Conservation (phyloP, 2,888 invertebrate genomes). For the Amblyteles armatorius region DNA sequence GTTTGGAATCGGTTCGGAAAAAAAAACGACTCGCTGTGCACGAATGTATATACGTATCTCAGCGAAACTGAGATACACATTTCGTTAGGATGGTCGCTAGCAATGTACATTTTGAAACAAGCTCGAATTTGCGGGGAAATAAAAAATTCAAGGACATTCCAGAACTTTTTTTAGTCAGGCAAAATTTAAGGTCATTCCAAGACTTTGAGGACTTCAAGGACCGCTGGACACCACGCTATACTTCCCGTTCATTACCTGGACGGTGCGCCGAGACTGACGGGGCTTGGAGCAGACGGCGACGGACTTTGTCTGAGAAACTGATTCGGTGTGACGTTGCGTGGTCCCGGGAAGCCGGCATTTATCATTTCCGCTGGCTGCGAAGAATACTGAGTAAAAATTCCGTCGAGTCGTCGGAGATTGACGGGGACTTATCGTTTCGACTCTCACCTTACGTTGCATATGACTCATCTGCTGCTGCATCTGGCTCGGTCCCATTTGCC, state of each 20-base stretch:
- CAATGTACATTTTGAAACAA: too few relatives aligned
- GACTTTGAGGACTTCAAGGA: too few relatives aligned
- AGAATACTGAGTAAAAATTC: constrained; percentile 9
- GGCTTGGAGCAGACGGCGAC: constrained; percentile 91
- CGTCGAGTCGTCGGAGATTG: neutral
- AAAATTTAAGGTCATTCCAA: too few relatives aligned
- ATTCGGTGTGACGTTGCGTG: constrained; percentile 89
- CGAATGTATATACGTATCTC: too few relatives aligned
- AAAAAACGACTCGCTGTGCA: too few relatives aligned
- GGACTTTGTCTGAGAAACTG: constrained; percentile 93
- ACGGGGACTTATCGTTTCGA: neutral
- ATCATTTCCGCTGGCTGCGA: constrained; percentile 84
- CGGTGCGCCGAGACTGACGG: constrained; percentile 88
- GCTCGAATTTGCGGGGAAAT: too few relatives aligned
- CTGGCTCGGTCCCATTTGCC: constrained; percentile 80
- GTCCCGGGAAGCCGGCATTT: constrained; percentile 84
- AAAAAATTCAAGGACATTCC: too few relatives aligned
- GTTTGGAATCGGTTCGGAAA: too few relatives aligned
- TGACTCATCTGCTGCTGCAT: constrained; percentile 85
- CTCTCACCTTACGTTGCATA: constrained; percentile 81
- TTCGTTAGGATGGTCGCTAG: too few relatives aligned
- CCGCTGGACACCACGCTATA: constrained; percentile 1
- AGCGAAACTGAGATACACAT: too few relatives aligned
- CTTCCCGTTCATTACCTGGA: constrained; percentile 73
- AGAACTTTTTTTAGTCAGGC: too few relatives aligned